Evolutionary conservation across 2,888 invertebrate genomes (phyloP), one percentile per base, ranked within the genome.

Genomic region (Meliscaeva auricollis): DNA sequence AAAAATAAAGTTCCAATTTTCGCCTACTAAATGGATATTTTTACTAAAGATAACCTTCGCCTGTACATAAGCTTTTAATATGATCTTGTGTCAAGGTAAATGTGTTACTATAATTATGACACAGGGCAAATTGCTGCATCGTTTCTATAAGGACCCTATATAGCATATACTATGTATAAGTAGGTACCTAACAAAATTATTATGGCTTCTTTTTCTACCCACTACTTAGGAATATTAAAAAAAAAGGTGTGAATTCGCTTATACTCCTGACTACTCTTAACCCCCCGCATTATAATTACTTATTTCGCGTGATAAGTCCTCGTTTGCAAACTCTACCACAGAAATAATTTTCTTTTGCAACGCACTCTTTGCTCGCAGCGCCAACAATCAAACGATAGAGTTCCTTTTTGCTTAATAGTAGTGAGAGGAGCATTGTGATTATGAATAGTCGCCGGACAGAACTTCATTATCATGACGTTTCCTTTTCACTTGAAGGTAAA

Each of bases 391-490:
- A 52, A 50, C 11, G 11, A 64, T 30, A 62, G 44, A 44, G 26
- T 44, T 26, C 15, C 7, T 44, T 44, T 62, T 44, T 26, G 15
- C 15, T 44, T 11, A 17, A 32, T 32, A 15, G 26, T 13, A 17
- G 26, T 7, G n/a, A 26, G 22, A n/a, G n/a, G n/a, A n/a, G 26
- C 41, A 22, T 4, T 22, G 20, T 38, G 38, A 26, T 44, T 46
- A 30, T 1, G 17, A 66, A 79, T 38, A 17, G 38, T 81, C 41
- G 38, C 75, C 41, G 48, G 20, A 69, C 48, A 48, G 64, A 44
- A 68, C 52, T 68, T 73, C 52, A 78, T 72, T 78, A 73, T 52
- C 73, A 15, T 54, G 74, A 35, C 9, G 46, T 60, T 60, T 60
- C 41, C 41, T 41, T 60, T 60, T 6, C 4, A 17, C n/a, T 60